A percentile compares a stretch with the other conserved stretches of the same genome.
Conservation (phyloP, 2,113 vertebrate species). For the Hystrix brachyura region DNA sequence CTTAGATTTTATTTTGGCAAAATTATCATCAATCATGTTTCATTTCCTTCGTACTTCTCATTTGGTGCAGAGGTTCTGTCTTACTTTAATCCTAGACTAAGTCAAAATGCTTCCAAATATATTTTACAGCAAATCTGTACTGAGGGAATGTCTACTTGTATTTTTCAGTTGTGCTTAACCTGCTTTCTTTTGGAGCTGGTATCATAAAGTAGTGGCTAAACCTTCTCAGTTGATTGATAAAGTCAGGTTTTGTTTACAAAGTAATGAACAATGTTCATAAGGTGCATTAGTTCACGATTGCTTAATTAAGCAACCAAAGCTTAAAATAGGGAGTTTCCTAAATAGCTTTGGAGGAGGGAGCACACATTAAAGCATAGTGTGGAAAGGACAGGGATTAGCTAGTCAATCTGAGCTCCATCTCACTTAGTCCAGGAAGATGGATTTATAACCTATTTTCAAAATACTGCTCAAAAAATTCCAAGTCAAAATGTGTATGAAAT, state of each 20-base stretch:
- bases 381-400: not conserved
- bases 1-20: slow-evolving; percentile 66
- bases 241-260: slow-evolving; percentile 18
- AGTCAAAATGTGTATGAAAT: slow-evolving; percentile 74
- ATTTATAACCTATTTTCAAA: slow-evolving; percentile 62
- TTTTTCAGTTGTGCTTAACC: slow-evolving; percentile 42
- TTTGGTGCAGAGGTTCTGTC: slow-evolving; percentile 36
- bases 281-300: not conserved
- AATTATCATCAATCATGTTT: slow-evolving; percentile 64
- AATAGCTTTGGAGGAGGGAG: not conserved
- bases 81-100: slow-evolving; percentile 57
- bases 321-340: slow-evolving; percentile 38
- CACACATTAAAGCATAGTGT: not conserved
- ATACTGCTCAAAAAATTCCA: slow-evolving; percentile 35
- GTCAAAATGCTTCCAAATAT: slow-evolving; percentile 31
- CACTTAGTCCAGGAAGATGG: slow-evolving; percentile 52
- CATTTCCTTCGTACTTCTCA: slow-evolving; percentile 57
- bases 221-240: slow-evolving; percentile 30
- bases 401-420: not conserved
- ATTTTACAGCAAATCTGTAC: slow-evolving; percentile 23
- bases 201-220: slow-evolving; percentile 37
- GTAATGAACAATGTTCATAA: not conserved
- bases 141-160: slow-evolving; percentile 13
- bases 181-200: not conserved
- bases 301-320: slow-evolving; percentile 54